These are phyloP conservation scores for Chrysopilus asiliformis DNA, from an alignment of 2,888 invertebrate species.

Conservation along the genomic window DNA sequence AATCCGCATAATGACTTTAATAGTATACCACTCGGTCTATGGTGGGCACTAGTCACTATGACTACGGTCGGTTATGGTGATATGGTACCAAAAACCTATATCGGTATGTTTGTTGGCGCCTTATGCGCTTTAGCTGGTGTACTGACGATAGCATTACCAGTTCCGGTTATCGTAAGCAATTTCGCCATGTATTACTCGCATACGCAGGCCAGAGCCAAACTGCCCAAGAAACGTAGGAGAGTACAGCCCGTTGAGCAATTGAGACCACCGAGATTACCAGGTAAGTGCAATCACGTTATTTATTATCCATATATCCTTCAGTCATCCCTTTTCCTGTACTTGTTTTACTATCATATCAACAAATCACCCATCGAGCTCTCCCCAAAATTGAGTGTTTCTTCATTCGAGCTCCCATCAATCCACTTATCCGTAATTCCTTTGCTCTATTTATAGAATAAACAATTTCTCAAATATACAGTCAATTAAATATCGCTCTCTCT, in stretches of 20 bases:
- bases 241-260: constrained; percentile 93
- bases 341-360: no score
- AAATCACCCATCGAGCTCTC: no score
- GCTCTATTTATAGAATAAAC: no score
- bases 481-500: no score
- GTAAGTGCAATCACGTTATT: no score
- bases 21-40: constrained; percentile 91
- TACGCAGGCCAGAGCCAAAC: constrained; percentile 93
- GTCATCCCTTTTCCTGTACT: no score
- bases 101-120: constrained; percentile 97
- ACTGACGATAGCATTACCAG: constrained; percentile 94
- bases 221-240: constrained; percentile 95
- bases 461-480: no score
- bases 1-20: constrained; percentile 96
- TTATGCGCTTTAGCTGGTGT: constrained; percentile 97
- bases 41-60: constrained; percentile 99
- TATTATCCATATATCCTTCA: no score
- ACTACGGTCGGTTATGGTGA: constrained; percentile 97
- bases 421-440: no score
- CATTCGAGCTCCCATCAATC: no score
- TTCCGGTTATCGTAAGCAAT: constrained; percentile 98
- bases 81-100: constrained; percentile 96
- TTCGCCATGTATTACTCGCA: constrained; percentile 95
- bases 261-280: constrained; percentile 48
- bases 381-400: no score